Evolutionary conservation across 64 coral and sea anemone genomes (phyloP).

Genomic region (Stichodactyla helianthus): DNA sequence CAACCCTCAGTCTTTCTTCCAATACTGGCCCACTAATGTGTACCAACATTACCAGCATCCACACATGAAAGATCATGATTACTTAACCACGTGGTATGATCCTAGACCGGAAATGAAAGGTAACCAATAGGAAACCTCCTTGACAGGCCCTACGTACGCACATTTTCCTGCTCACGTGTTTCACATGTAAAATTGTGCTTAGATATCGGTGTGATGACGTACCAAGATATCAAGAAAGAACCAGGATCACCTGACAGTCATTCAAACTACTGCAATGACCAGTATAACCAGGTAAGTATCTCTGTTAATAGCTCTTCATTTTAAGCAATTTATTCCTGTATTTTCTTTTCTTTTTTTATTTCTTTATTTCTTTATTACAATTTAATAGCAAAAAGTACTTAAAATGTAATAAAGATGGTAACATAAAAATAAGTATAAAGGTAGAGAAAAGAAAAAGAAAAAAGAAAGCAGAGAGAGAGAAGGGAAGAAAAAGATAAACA

Average conservation of each 20-base stretch:
- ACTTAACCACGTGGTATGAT: slow-evolving; percentile 57
- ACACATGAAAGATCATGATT: slow-evolving; percentile 52
- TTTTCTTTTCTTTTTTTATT: too few species aligned
- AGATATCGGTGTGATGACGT: slow-evolving; percentile 36
- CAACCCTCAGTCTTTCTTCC: neutral
- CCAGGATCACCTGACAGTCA: slow-evolving; percentile 12
- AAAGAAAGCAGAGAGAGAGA: too few species aligned
- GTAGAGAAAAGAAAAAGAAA: too few species aligned
- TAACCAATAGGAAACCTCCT: neutral
- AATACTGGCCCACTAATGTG: neutral
- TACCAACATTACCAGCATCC: neutral
- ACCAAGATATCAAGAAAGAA: slow-evolving; percentile 27
- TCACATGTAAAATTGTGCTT: neutral
- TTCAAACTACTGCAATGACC: neutral
- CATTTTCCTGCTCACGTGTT: too few species aligned
- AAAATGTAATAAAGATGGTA: too few species aligned
- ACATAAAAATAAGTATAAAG: too few species aligned
- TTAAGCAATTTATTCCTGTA: too few species aligned
- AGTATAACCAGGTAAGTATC: neutral
- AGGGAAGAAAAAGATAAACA: too few species aligned
- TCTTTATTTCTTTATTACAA: too few species aligned
- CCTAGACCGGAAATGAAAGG: slow-evolving; percentile 72
- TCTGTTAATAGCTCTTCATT: too few species aligned
- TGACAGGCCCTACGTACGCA: neutral
- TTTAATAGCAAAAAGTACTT: too few species aligned